Base-by-base conservation (phyloP, 1,140 invertebrate species). In the Bombus sibiricus region DNA sequence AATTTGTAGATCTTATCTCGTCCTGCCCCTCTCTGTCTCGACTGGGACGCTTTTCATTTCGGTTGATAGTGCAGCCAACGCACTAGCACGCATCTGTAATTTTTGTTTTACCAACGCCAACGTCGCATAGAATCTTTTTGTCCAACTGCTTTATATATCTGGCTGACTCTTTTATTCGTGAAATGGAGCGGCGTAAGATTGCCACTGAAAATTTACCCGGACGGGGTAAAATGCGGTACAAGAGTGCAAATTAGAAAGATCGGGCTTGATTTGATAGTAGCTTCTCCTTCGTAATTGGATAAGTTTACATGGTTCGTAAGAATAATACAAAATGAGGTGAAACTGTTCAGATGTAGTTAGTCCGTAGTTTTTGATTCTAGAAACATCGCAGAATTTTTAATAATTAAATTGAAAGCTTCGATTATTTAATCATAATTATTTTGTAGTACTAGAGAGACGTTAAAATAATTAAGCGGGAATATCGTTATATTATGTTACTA, bases 1-100 rank as follows among this genome's bases (percentile, higher is more conserved):
- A 84, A 84, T 84, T 84, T 84, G 66, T 62, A 79, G 83, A 84
- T 84, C 72, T 79, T 84, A 84, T 84, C 83, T 37, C 32, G 72
- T 22, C 32, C 28, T 34, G 2, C 3, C 0, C 47, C 37, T 6
- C 3, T 13, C 37, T 8, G 3, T 15, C 32, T 25, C 39, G 69
- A n/a, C 22, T 32, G 39, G 39, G 53, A 41, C 18, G 82, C 62
- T 59, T 84, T 84, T 84, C 83, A 84, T 84, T 79, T 79, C 34
- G 43, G 66, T 47, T 84, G 83, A 84, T 84, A 79, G 83, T 2
- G 39, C 28, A 39, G 37, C 81, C 28, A 39, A 43, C 81, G 41
- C 18, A 41, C 18, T n/a, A 43, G 15, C 32, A 18, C 18, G 62
- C 43, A n/a, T 68, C 64, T 47, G 75, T 71, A 69, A 79, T 84